Conservation (phyloP, 2,888 invertebrate species). For the Lacanobia wlatinum region DNA sequence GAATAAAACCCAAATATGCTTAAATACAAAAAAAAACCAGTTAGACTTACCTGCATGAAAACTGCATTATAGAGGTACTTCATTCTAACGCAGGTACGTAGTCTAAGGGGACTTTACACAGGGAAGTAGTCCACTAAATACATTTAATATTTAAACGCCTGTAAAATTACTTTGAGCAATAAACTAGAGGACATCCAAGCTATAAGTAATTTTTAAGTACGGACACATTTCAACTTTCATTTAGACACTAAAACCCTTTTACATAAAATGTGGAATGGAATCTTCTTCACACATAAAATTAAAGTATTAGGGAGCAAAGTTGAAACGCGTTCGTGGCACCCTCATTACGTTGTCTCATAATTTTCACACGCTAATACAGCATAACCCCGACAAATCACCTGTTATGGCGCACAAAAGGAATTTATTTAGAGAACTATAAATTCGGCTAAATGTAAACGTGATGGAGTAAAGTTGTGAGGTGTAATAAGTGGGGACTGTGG, state of each 20-base stretch:
- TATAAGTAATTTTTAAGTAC: constrained; percentile 67
- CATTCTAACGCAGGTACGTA: constrained; percentile 12
- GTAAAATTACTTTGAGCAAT: constrained; percentile 64
- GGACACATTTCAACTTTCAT: constrained; percentile 65
- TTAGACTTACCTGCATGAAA: constrained; percentile 22
- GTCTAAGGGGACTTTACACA: constrained; percentile 39
- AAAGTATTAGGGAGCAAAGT: constrained; percentile 71
- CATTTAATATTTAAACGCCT: constrained; percentile 63
- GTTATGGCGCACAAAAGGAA: constrained; percentile 63
- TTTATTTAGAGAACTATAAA: constrained; percentile 66
- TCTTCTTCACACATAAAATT: constrained; percentile 70
- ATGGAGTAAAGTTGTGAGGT: constrained; percentile 37
- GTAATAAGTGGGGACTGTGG: constrained; percentile 21
- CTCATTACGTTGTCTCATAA: constrained; percentile 77
- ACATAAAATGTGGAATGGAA: constrained; percentile 68
- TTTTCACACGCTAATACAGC: constrained; percentile 75
- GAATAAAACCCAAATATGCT: background rate
- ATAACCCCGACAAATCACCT: constrained; percentile 75
- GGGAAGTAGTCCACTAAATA: constrained; percentile 46
- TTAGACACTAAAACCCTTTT: constrained; percentile 67
- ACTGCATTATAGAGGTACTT: constrained; percentile 25
- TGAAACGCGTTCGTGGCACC: constrained; percentile 65
- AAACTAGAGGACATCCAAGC: constrained; percentile 60
- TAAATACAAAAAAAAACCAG: constrained; percentile 9
- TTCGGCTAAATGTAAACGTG: constrained; percentile 47